Base-by-base conservation (phyloP, 2,888 invertebrate genomes). In the Trissolcus brochymenae region DNA sequence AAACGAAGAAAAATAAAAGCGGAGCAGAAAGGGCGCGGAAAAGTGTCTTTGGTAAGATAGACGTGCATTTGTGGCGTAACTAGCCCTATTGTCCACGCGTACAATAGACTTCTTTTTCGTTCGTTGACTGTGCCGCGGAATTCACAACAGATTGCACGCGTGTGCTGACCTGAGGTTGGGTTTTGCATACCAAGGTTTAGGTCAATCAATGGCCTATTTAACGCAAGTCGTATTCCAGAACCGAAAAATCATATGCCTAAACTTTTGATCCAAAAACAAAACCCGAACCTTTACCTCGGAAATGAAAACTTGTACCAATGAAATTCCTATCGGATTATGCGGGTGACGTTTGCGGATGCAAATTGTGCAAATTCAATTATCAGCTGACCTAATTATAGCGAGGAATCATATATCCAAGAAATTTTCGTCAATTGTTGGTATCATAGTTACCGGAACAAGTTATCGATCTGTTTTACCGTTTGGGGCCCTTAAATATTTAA, bases 171-270 rank as follows among this genome's bases (percentile, higher is more conserved):
- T 29, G 50, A 41, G 57, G 50, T 49, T 61, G 53, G n/a, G 29
- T 62, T 76, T 76, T 53, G 51, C 67, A 35, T 49, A 53, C 64
- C 80, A 81, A 81, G 82, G 83, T 82, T 81, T 83, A 83, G 84
- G 84, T 84, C 85, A 85, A 86, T 86, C 85, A 85, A 85, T 86
- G 86, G 82, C 85, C 86, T 83, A 86, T 85, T 86, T 86, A 84
- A 82, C 80, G 78, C 76, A 72, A 71, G 79, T 73, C 81, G 78
- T 43, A 79, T 77, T 74, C 75, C 81, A 79, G 77, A 75, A 41
- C 14, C 50, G 71, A 55, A 59, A 65, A 68, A 60, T 6, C 2
- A 40, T 19, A 41, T n/a, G 9, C 21, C 13, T 3, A 46, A 21
- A 13, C 46, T 46, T 43, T 21, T 43, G 1, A 21, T 3, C 13